A percentile compares a stretch with the other conserved stretches of the same genome.
Conservation (phyloP, 2,797 vertebrate genomes). For the Lagocephalus sceleratus region DNA sequence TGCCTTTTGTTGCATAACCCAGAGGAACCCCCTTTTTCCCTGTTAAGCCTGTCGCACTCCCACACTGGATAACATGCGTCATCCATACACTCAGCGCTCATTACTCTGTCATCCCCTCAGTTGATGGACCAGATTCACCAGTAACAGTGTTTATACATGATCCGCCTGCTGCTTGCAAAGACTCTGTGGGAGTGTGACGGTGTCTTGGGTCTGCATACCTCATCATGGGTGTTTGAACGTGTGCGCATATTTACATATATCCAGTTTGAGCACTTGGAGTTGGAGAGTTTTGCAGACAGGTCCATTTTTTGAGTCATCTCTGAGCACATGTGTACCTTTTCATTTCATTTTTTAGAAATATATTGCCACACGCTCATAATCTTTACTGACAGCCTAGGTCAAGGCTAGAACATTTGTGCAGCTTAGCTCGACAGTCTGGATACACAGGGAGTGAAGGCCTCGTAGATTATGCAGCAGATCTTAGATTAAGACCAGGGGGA, state of each 20-base stretch:
- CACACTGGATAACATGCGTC: constrained; percentile 37
- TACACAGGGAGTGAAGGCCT: constrained; percentile 18
- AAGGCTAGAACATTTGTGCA: constrained; percentile 31
- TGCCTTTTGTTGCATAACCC: constrained; percentile 23
- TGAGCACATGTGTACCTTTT: background rate
- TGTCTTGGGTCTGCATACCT: constrained; percentile 36
- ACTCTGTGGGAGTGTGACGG: constrained; percentile 44
- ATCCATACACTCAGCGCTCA: constrained; percentile 30
- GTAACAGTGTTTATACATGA: constrained; percentile 48
- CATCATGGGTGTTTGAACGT: constrained; percentile 33
- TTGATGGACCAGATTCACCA: constrained; percentile 50
- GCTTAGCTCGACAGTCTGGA: constrained; percentile 16
- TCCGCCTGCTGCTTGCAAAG: constrained; percentile 35
- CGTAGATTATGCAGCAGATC: constrained; percentile 40
- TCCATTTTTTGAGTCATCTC: constrained; percentile 3
- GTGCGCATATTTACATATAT: background rate
- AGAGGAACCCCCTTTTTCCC: constrained; percentile 2
- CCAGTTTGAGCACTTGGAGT: background rate
- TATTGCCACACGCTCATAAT: constrained; percentile 4
- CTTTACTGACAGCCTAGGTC: constrained; percentile 16
- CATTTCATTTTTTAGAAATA: background rate
- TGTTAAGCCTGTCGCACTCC: constrained; percentile 14
- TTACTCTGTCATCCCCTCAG: constrained; percentile 46
- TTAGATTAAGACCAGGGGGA: constrained; percentile 53
- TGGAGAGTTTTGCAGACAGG: background rate